Evolutionary conservation across 2,113 vertebrate species (phyloP), one percentile per base, ranked within the genome.

Genomic region (Sinocyclocheilus anshuiensis): DNA sequence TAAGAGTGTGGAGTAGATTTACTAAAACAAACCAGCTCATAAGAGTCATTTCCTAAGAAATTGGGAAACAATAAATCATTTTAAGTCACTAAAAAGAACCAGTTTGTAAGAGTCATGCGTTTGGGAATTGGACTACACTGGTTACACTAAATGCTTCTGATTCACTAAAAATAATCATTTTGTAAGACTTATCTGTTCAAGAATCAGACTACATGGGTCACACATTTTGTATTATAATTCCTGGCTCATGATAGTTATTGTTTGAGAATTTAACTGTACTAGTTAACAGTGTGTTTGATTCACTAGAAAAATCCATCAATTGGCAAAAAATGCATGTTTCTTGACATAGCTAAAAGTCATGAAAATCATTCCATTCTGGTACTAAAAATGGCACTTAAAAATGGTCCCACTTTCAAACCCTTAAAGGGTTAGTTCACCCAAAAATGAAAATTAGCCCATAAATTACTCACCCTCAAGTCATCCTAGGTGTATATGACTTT

Each of bases 161-260:
- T 71, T 39, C 33, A 71, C 67, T 71, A 71, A 71, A 71, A 71
- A 36, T 29, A 71, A 10, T 71, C 26, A 29, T 29, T 67, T 71
- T 33, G 15, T 29, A 69, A 33, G 65, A 36, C 15, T 33, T 36
- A 71, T 10, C 36, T 36, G 29, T 20, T 71, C 1, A 36, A 9
- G 33, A 36, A 10, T 67, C 26, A 67, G 13, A 33, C 18, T 22
- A 59, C 6, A 22, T 9, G 18, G 55, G 55, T 3, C 20, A 8
- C 55, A 57, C 55, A 59, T 59, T 59, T 59, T 59, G 55, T 20
- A 20, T 59, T 22, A 8, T 20, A 59, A 59, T 59, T 59, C 55
- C 18, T 59, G 18, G 55, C 55, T 59, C 18, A 9, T 22, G 55
- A 59, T 22, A 59, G 2, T 59, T 20, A 59, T 59, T 59, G 55